Evolutionary conservation across 23 tunicate species (phyloP).

Genomic region (Ascidia mentula): DNA sequence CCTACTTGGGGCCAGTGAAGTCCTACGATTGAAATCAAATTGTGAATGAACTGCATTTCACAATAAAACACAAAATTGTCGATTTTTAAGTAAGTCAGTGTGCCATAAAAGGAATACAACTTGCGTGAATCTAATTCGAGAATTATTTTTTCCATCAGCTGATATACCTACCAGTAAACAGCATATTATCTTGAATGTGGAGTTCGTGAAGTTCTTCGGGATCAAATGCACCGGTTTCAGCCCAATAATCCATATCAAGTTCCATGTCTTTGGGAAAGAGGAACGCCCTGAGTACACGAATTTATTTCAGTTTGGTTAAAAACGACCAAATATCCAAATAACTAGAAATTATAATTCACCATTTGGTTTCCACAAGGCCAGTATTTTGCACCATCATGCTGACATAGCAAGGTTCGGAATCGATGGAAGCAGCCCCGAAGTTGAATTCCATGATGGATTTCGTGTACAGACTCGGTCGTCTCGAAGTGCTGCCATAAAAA

Average conservation of each 20-base stretch:
- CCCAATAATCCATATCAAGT: constrained; percentile 84
- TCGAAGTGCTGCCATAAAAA: constrained; percentile 31
- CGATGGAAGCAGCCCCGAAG: constrained; percentile 89
- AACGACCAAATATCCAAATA: neutral
- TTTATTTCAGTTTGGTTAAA: neutral
- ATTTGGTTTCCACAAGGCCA: constrained; percentile 66
- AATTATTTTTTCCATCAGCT: neutral
- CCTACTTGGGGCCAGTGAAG: too few species aligned
- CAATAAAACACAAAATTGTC: neutral
- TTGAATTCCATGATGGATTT: constrained; percentile 85
- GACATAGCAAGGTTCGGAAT: constrained; percentile 66
- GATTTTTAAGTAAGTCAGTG: too few species aligned
- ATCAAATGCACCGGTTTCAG: constrained; percentile 75
- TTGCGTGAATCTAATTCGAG: too few species aligned
- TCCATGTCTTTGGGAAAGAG: constrained; percentile 88
- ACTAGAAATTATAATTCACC: constrained; percentile 27
- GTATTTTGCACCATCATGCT: constrained; percentile 75
- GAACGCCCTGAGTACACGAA: constrained; percentile 58
- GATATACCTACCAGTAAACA: constrained; percentile 53
- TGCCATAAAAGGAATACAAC: too few species aligned
- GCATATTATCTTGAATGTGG: constrained; percentile 83
- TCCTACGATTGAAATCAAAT: too few species aligned
- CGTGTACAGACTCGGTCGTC: constrained; percentile 77
- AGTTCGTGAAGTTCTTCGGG: constrained; percentile 81
- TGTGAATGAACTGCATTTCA: too few species aligned